A percentile compares a stretch with the other conserved stretches of the same genome.
These are phyloP conservation scores for Salmo trutta DNA, from an alignment of 2,797 vertebrate species.

Conservation along the genomic window DNA sequence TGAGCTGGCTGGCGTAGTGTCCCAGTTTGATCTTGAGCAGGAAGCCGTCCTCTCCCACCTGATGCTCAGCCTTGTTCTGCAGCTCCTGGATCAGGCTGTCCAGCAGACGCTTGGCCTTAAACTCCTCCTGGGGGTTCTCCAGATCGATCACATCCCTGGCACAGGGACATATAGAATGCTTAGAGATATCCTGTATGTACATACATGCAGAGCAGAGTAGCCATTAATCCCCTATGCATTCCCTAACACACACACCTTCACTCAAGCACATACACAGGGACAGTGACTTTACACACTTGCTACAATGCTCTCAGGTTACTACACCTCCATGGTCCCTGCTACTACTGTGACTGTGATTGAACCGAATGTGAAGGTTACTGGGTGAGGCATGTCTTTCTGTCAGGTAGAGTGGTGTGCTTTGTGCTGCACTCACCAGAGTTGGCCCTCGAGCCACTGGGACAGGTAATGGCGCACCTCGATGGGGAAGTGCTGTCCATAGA, in stretches of 20 bases:
- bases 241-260: conserved; percentile 5
- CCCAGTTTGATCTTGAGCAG: conserved; percentile 96
- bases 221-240: not conserved
- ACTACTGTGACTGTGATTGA: not conserved
- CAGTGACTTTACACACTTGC: not conserved
- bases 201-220: not conserved
- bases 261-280: not conserved
- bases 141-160: conserved; percentile 92
- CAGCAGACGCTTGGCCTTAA: conserved; percentile 91
- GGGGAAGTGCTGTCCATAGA: conserved; percentile 97
- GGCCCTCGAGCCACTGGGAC: conserved; percentile 92
- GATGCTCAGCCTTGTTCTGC: conserved; percentile 94
- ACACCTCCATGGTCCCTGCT: not conserved
- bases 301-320: not conserved
- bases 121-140: conserved; percentile 95
- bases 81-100: conserved; percentile 89
- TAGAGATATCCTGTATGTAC: not conserved
- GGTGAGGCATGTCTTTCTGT: not conserved
- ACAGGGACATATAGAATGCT: conserved; percentile 8
- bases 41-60: conserved; percentile 93
- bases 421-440: conserved; percentile 92
- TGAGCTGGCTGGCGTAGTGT: conserved; percentile 92
- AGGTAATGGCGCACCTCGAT: conserved; percentile 97
- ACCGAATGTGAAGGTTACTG: not conserved
- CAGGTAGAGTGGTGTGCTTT: not conserved